These are phyloP conservation scores for Rhagonycha fulva DNA, from an alignment of 2,888 invertebrate species.

Conservation along the genomic window DNA sequence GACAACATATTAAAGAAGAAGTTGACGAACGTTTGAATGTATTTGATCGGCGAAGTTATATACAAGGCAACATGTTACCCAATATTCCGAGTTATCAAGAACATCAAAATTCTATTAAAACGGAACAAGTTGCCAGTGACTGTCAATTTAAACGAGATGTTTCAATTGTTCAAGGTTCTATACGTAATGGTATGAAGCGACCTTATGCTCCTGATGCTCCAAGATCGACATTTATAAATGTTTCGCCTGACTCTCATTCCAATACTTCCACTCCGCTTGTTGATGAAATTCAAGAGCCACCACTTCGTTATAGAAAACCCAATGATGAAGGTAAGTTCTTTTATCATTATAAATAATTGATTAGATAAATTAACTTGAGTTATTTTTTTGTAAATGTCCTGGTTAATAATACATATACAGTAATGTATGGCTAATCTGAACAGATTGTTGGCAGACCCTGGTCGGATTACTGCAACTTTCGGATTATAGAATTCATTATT, in stretches of 20 bases:
- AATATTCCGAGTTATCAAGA: slow-evolving; percentile 40
- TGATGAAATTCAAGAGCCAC: slow-evolving; percentile 59
- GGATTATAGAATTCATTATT: too few species aligned
- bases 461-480: too few species aligned
- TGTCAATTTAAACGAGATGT: slow-evolving; percentile 57
- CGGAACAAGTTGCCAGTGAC: slow-evolving; percentile 40
- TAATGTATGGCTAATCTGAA: too few species aligned
- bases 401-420: too few species aligned
- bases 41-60: slow-evolving; percentile 44
- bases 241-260: slow-evolving; percentile 70
- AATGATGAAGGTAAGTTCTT: slow-evolving; percentile 56
- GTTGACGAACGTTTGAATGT: slow-evolving; percentile 32
- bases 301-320: slow-evolving; percentile 52
- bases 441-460: too few species aligned
- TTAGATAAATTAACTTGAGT: too few species aligned
- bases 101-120: slow-evolving; percentile 41
- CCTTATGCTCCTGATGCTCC: slow-evolving; percentile 28
- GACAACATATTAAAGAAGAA: slow-evolving; percentile 52
- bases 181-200: slow-evolving; percentile 54
- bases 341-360: slow-evolving; percentile 18
- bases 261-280: slow-evolving; percentile 67
- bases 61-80: slow-evolving; percentile 33
- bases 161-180: slow-evolving; percentile 58
- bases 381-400: too few species aligned
- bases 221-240: slow-evolving; percentile 17